Base-by-base conservation (phyloP, 2,113 vertebrate genomes). In the Accipiter cooperii region DNA sequence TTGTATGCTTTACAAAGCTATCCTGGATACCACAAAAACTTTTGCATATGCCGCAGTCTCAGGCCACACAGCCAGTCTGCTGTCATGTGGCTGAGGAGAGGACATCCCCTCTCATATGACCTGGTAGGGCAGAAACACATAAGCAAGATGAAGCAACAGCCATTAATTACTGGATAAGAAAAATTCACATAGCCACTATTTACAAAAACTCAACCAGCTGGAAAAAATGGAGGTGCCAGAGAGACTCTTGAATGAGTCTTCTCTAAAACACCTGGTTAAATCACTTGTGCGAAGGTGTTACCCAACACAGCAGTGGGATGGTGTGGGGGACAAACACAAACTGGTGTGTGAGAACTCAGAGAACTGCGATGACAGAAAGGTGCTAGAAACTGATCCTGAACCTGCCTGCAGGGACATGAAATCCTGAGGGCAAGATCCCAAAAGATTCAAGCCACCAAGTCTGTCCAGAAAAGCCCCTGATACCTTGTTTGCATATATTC, bases 241-340 rank as follows among this genome's bases (percentile, higher is more conserved):
- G 42, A 90, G 57, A 65, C 40, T 66, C 61, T 15, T 49, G n/a
- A 38, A 54, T 9, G 6, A 57, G 63, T 36, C 58, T 90, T 76
- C 34, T 57, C 40, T 33, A 74, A 88, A 83, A 73, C 29, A 52
- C 2, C 19, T 61, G 24, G 51, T 51, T 46, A 80, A 86, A 90
- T 34, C 13, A 36, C 10, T 86, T 0, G 0, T n/a, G 13, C 36
- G 34, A 51, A 85, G 57, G 10, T 76, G 61, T 76, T 80, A 83
- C 16, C 34, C 40, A 31, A 31, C 20, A 57, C 44, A 75, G 24
- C 0, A 0, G 36, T 9, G 61, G 26, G 34, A 61, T 65, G 57
- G 10, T 33, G 8, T 65, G 24, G 40, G 33, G 44, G 14, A 84
- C 21, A 17, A 6, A 68, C 21, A 76, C 31, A 71, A n/a, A 47